These are phyloP conservation scores for Drosophila trapezifrons DNA, from an alignment of 1,140 invertebrate species.

Conservation along the genomic window DNA sequence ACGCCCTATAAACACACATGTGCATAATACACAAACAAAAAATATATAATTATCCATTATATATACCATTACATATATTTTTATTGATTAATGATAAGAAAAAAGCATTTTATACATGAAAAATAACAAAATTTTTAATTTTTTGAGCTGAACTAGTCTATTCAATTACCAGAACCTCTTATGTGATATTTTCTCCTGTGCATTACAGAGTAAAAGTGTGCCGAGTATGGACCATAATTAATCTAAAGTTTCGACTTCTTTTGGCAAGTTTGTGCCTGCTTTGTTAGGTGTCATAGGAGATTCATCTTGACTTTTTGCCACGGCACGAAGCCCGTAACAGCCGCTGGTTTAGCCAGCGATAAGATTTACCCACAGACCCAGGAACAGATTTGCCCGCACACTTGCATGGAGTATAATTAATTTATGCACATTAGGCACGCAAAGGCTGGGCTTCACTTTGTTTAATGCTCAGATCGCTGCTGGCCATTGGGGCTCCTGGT, in stretches of 20 bases:
- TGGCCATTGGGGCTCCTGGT: constrained; percentile 41
- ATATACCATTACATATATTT: not conserved
- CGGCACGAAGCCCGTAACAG: constrained; percentile 57
- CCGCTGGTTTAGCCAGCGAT: constrained; percentile 65
- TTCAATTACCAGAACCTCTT: no score
- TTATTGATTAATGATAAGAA: not conserved
- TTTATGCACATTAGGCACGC: constrained; percentile 78
- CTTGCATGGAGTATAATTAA: constrained; percentile 58
- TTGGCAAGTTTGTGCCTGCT: constrained; percentile 56
- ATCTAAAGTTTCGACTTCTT: constrained; percentile 66
- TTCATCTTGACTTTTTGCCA: constrained; percentile 60
- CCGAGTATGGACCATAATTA: constrained; percentile 53
- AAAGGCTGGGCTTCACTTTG: constrained; percentile 60
- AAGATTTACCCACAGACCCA: constrained; percentile 42
- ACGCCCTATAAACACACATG: constrained; percentile 10
- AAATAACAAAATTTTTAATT: no score
- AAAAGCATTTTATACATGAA: no score
- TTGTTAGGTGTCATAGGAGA: constrained; percentile 54
- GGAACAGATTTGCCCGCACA: constrained; percentile 16
- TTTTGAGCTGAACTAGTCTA: no score
- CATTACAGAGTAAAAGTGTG: no score
- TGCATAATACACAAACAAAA: not conserved
- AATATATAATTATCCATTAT: not conserved
- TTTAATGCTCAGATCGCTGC: constrained; percentile 19
- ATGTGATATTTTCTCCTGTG: not conserved